phyloP scores from a whole-genome alignment of 2,113 vertebrate species.

The Anser cygnoides region DNA sequence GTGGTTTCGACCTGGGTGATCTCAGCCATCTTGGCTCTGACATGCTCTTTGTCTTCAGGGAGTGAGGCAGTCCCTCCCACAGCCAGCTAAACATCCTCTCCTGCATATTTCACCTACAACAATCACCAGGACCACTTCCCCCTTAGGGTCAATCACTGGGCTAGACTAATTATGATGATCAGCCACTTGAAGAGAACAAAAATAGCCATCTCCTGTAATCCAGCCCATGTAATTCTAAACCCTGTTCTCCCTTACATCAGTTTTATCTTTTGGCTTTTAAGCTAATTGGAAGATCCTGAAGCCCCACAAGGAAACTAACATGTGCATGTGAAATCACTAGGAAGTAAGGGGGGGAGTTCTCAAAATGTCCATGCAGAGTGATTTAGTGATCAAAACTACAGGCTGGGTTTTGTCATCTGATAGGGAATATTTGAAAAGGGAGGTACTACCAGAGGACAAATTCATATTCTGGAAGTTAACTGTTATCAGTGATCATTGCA shows the following conservation, averaged over 20 bases:
- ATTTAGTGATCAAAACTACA: not conserved
- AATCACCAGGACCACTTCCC: not conserved
- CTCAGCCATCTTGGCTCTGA: not conserved
- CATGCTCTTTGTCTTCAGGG: not conserved
- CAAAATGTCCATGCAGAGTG: not conserved
- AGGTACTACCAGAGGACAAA: not conserved
- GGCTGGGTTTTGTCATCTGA: not conserved
- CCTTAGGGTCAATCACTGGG: not conserved
- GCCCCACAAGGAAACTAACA: not conserved
- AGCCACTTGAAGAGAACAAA: not conserved
- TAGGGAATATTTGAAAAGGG: not conserved
- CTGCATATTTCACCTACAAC: not conserved
- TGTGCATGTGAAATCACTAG: not conserved
- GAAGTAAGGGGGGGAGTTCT: not conserved
- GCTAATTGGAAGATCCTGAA: conserved; percentile 12
- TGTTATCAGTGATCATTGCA: not conserved
- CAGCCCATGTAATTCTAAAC: conserved; percentile 30
- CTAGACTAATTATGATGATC: not conserved
- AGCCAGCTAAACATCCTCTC: not conserved
- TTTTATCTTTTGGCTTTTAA: conserved; percentile 45
- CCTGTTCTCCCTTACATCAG: not conserved
- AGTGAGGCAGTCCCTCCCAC: not conserved
- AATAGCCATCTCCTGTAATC: conserved; percentile 16
- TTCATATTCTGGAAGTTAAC: not conserved
- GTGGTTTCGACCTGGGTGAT: not conserved